These are phyloP conservation scores for Drosophila varians DNA, from an alignment of 1,140 invertebrate species.

Conservation along the genomic window DNA sequence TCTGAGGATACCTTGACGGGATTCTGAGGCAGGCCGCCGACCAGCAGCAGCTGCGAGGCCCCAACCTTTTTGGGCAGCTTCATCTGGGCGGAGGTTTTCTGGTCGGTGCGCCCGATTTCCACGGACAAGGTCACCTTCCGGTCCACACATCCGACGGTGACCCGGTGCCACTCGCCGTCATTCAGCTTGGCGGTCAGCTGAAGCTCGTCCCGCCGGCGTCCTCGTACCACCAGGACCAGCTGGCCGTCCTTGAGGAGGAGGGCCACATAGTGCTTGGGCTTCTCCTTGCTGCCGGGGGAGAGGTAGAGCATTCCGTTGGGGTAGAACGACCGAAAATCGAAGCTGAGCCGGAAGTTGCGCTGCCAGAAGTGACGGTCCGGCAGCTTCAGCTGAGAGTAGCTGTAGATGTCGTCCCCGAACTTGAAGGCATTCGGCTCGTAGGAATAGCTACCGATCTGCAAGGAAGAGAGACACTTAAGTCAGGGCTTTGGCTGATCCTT, in stretches of 20 bases:
- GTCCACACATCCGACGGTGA: slow-evolving; percentile 87
- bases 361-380: slow-evolving; percentile 87
- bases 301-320: slow-evolving; percentile 92
- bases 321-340: slow-evolving; percentile 94
- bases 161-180: slow-evolving; percentile 93
- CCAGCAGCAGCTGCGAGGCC: slow-evolving; percentile 89
- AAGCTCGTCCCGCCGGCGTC: slow-evolving; percentile 87
- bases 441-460: slow-evolving; percentile 89
- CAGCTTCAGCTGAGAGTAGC: slow-evolving; percentile 89
- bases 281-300: slow-evolving; percentile 87
- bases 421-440: slow-evolving; percentile 92
- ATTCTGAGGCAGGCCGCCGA: slow-evolving; percentile 90
- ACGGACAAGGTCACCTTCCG: slow-evolving; percentile 88
- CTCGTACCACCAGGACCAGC: slow-evolving; percentile 88
- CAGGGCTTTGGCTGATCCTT: neutral
- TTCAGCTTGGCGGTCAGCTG: slow-evolving; percentile 87
- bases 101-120: slow-evolving; percentile 87
- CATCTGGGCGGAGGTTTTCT: slow-evolving; percentile 84
- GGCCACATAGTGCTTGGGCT: slow-evolving; percentile 89
- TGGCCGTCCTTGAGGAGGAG: slow-evolving; percentile 89
- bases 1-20: slow-evolving; percentile 83
- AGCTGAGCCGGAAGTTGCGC: slow-evolving; percentile 89
- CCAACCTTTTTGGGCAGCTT: slow-evolving; percentile 88
- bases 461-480: slow-evolving; percentile 32
- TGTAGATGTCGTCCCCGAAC: slow-evolving; percentile 92